Percentiles rank a stretch among this genome's conserved stretches.
These are phyloP conservation scores for Microvelia longipes DNA, from an alignment of 1,140 invertebrate genomes.

Conservation along the genomic window DNA sequence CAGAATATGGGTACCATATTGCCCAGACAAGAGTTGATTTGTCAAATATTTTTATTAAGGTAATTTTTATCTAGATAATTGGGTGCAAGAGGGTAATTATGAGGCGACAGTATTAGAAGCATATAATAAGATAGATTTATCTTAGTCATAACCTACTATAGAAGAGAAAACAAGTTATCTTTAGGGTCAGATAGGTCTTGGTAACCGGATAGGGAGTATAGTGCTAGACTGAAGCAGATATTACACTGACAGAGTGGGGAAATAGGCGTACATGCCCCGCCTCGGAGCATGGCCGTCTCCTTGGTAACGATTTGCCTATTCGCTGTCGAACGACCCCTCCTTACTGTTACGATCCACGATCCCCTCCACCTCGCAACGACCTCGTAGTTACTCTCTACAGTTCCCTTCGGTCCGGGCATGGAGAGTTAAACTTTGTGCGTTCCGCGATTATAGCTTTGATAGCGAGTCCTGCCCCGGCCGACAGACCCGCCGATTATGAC, in stretches of 20 bases:
- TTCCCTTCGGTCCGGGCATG: not conserved
- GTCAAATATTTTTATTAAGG: too few relatives aligned
- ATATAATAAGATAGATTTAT: too few relatives aligned
- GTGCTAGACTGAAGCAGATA: not conserved
- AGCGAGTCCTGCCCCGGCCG: not conserved
- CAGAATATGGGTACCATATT: too few relatives aligned
- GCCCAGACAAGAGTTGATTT: too few relatives aligned
- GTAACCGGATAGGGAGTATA: not conserved
- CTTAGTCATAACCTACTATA: too few relatives aligned
- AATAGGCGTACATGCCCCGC: not conserved
- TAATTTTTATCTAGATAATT: too few relatives aligned
- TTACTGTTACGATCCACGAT: not conserved
- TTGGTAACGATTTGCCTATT: not conserved
- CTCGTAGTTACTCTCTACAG: not conserved
- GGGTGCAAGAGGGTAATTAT: too few relatives aligned
- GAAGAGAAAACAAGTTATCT: too few relatives aligned
- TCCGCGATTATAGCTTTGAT: not conserved
- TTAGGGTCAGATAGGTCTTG: too few relatives aligned
- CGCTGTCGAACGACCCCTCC: too few relatives aligned
- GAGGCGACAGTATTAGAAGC: too few relatives aligned
- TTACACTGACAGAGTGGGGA: not conserved
- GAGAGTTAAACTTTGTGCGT: not conserved
- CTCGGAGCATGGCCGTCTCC: not conserved
- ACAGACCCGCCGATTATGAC: conserved; percentile 18
- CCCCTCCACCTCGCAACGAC: not conserved